Evolutionary conservation across 2,888 invertebrate species (phyloP).

Genomic region (Coelinius sp.): DNA sequence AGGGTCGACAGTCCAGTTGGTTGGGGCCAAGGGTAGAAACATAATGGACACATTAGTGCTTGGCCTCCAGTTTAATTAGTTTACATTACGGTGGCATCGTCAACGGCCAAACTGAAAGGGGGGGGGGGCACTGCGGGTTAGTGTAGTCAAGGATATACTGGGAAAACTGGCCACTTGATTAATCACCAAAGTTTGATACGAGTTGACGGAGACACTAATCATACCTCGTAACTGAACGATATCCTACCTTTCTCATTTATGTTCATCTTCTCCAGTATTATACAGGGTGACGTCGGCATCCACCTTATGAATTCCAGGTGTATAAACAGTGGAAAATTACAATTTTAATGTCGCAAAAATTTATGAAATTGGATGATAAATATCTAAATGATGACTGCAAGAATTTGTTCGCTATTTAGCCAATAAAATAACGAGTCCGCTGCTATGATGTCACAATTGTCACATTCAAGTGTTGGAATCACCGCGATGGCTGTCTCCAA

Average conservation of each 20-base stretch:
- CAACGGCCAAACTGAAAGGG: constrained; percentile 34
- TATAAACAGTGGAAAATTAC: no score
- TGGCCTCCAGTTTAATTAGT: constrained; percentile 69
- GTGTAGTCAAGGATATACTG: background rate
- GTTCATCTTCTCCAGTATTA: constrained; percentile 48
- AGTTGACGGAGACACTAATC: constrained; percentile 68
- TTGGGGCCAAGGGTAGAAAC: constrained; percentile 48
- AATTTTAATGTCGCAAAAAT: no score
- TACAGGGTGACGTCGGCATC: constrained; percentile 51
- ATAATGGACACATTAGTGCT: constrained; percentile 69
- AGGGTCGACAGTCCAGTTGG: constrained; percentile 36
- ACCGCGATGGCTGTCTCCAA: no score
- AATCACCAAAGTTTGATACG: constrained; percentile 69
- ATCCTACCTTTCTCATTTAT: constrained; percentile 46
- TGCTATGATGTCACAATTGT: no score
- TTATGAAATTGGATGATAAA: no score
- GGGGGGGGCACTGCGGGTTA: constrained; percentile 39
- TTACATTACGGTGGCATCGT: constrained; percentile 63
- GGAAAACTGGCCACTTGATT: constrained; percentile 59
- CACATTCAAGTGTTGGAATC: no score
- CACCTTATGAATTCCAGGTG: no score
- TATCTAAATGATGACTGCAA: no score
- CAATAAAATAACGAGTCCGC: no score
- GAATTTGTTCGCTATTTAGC: no score
- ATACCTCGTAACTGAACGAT: constrained; percentile 66